These are phyloP conservation scores for Eilema depressum DNA, from an alignment of 2,888 invertebrate genomes.

Conservation along the genomic window DNA sequence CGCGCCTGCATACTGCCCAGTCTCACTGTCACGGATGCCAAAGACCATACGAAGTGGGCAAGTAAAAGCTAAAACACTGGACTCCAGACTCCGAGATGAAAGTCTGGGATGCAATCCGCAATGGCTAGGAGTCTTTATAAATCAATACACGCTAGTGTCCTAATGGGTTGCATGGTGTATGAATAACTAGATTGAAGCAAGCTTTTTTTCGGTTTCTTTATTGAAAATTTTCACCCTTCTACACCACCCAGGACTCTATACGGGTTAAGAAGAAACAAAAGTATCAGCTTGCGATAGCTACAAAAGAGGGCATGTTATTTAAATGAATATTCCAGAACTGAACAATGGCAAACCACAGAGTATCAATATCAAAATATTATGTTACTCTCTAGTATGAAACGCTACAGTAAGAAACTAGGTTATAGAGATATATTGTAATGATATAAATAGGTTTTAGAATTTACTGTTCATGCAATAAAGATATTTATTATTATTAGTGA, in stretches of 20 bases:
- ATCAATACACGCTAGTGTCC: no score
- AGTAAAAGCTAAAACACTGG: neutral
- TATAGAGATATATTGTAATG: neutral
- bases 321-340: conserved; percentile 19
- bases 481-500: no score
- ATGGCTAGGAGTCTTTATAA: no score
- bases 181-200: no score
- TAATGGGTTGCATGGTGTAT: no score
- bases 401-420: neutral
- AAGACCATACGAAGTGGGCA: neutral
- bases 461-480: neutral
- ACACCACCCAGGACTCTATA: no score
- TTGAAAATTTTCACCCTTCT: no score
- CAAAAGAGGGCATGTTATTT: neutral
- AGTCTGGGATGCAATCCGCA: no score
- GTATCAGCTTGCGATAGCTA: neutral
- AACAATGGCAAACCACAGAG: conserved; percentile 35
- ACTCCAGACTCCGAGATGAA: no score
- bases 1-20: no score
- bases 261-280: neutral
- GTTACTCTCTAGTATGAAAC: conserved; percentile 32
- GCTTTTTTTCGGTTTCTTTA: no score
- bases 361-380: conserved; percentile 41
- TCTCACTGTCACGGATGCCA: neutral
- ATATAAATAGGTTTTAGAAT: neutral